phyloP scores from a whole-genome alignment of 30 jellyfish, hydroid and myxozoan genomes.

The Rhopilema esculentum region DNA sequence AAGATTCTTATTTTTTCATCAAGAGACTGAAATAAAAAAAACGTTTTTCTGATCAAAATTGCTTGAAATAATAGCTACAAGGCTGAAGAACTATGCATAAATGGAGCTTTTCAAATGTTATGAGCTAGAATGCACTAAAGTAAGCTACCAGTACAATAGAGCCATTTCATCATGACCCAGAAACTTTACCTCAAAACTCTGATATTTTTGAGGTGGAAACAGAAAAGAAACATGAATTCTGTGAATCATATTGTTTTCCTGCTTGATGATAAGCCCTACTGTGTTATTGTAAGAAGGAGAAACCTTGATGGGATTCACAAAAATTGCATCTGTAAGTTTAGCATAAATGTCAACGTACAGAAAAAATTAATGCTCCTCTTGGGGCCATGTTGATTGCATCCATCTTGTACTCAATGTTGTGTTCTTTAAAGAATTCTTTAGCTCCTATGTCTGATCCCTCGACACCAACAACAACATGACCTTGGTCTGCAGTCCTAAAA shows the following conservation, averaged over 20 bases:
- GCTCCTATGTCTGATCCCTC: conserved; percentile 73
- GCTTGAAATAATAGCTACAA: no score
- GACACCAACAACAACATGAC: conserved; percentile 83
- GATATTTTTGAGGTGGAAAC: background rate
- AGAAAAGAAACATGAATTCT: background rate
- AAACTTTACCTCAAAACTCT: background rate
- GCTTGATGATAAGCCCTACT: no score
- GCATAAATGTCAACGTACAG: conserved; percentile 27
- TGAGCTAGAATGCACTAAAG: background rate
- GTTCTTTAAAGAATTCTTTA: conserved; percentile 56
- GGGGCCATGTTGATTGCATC: conserved; percentile 71
- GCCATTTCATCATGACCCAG: no score
- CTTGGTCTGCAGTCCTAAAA: conserved; percentile 74
- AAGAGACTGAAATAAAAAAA: conserved; percentile 28
- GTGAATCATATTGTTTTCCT: no score
- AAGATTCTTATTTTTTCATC: conserved; percentile 52
- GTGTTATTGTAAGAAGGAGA: no score
- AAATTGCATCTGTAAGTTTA: no score
- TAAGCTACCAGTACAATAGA: no score
- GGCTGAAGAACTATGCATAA: background rate
- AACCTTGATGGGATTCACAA: no score
- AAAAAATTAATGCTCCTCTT: conserved; percentile 39
- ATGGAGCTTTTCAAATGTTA: background rate
- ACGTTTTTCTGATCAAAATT: no score
- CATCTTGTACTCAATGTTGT: conserved; percentile 57